phyloP scores from a whole-genome alignment of 2,888 invertebrate genomes.

The Drosophila buzzatii region DNA sequence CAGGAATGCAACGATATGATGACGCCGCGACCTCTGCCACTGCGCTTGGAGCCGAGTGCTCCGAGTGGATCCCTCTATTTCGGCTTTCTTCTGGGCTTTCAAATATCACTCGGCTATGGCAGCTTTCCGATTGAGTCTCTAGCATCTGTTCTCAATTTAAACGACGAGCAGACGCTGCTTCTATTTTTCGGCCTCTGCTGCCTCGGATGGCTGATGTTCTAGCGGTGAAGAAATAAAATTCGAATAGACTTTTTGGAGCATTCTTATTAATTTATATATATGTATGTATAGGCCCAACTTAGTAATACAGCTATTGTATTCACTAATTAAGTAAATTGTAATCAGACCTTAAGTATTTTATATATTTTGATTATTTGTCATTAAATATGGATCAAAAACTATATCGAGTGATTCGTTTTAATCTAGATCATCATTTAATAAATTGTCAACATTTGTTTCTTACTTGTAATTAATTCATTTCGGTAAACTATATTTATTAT shows the following conservation, averaged over 20 bases:
- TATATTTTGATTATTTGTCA: constrained; percentile 6
- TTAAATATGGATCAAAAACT: constrained; percentile 5
- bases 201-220: constrained; percentile 1
- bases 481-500: constrained; percentile 32
- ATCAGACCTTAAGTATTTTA: neutral
- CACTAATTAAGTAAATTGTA: constrained; percentile 8
- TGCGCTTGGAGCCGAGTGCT: neutral
- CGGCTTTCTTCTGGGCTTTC: constrained; percentile 5
- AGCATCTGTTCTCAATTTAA: neutral
- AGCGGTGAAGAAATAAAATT: neutral
- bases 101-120: neutral
- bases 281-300: neutral
- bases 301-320: neutral
- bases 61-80: neutral
- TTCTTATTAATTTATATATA: constrained; percentile 3
- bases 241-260: constrained; percentile 3
- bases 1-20: neutral
- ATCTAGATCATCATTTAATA: constrained; percentile 12
- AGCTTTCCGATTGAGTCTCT: neutral
- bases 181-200: neutral
- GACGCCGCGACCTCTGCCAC: constrained; percentile 4
- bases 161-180: constrained; percentile 3
- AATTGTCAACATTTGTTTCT: constrained; percentile 6
- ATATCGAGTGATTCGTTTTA: constrained; percentile 8
- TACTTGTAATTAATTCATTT: constrained; percentile 6